Evolutionary conservation across 1,140 invertebrate species (phyloP), one percentile per base, ranked within the genome.

Genomic region (Bacillus rossius): DNA sequence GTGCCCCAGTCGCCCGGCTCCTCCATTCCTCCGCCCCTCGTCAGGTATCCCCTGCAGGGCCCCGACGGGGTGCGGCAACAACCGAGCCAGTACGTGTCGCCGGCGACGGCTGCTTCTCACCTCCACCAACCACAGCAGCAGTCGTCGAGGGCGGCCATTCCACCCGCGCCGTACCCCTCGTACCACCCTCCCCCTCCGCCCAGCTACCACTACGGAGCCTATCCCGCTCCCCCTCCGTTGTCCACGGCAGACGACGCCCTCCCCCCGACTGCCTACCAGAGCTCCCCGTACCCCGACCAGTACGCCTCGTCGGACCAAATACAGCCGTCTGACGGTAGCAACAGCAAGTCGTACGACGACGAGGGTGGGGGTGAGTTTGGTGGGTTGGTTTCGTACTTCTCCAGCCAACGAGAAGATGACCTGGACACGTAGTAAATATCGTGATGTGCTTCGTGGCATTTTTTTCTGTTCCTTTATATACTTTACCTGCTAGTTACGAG

Each of bases 381-480:
- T n/a, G 88, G 88, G 14, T 76, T 91, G 57, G 88, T 91, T n/a
- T 91, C 88, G 58, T 92, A 92, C 73, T 91, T 91, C 74, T 91
- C 88, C 57, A 90, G 88, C 73, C 88, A 91, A 73, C 78, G 83
- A 59, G 87, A 89, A 68, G 88, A 90, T 71, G 86, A 88, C 70
- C 75, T 82, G 43, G 80, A 81, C 61, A 76, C 77, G 71, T 80
- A 79, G 76, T 74, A 42, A 42, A 34, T 34, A 34, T 34, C 10
- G 29, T 34, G 29, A 34, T 34, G 29, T 34, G 29, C 29, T 34
- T 34, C 10, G 4, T 34, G 29, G 29, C 29, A 34, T 34, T 34
- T 10, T 7, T 4, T 34, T 34, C 29, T 34, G 29, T 34, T 34
- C 29, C 29, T 34, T 34, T 34, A 34, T 34, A 34, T 34, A 34